phyloP scores from a whole-genome alignment of 2,888 invertebrate species.

The Spisula subtruncata region DNA sequence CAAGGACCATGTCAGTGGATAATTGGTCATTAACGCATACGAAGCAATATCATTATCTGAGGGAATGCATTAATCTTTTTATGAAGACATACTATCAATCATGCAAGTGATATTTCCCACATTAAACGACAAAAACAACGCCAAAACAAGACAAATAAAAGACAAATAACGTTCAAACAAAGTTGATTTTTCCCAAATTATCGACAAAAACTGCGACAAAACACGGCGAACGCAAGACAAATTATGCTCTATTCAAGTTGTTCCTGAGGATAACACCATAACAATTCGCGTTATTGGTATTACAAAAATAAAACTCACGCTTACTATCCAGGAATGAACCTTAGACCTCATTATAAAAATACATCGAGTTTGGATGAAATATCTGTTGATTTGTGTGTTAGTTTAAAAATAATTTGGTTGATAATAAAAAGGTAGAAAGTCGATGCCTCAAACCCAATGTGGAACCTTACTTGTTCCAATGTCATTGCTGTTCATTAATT shows the following conservation, averaged over 20 bases:
- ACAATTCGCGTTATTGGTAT: neutral
- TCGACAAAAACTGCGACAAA: no score
- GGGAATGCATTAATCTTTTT: neutral
- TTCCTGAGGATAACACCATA: neutral
- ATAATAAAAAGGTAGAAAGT: no score
- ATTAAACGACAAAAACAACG: no score
- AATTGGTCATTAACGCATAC: conserved; percentile 14
- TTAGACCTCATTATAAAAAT: neutral
- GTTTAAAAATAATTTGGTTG: no score
- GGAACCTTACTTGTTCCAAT: no score
- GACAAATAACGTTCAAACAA: no score
- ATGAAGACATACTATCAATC: neutral
- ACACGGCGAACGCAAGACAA: no score
- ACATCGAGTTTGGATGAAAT: neutral
- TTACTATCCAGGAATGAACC: neutral
- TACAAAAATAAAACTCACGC: neutral
- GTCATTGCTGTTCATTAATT: no score
- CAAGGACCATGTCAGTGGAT: neutral
- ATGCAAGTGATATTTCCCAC: neutral
- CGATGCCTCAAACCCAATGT: no score
- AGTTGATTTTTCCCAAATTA: neutral
- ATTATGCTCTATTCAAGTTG: neutral
- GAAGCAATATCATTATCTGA: neutral
- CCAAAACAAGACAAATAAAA: no score
- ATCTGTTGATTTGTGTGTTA: neutral